Evolutionary conservation across 2,888 invertebrate species (phyloP).

Genomic region (Eupithecia vulgata): DNA sequence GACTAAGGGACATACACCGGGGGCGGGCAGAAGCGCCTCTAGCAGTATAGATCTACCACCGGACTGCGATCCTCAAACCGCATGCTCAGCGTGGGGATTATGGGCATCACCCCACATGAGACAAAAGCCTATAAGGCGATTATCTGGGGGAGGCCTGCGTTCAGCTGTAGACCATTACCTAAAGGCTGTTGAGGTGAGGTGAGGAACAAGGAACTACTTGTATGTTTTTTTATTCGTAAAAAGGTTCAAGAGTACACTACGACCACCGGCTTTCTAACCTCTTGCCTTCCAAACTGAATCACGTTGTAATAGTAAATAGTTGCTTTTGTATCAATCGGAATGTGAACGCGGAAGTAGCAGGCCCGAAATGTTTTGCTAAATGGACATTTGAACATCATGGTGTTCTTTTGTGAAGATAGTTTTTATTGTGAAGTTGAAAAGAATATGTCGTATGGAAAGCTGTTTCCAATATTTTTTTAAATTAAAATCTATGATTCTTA

Average conservation of each 20-base stretch:
- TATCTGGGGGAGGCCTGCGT: no score
- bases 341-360: conserved; percentile 27
- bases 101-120: no score
- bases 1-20: no score
- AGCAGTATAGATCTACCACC: no score
- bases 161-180: no score
- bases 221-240: background rate
- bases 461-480: background rate
- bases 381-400: conserved; percentile 19
- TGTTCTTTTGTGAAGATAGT: conserved; percentile 16
- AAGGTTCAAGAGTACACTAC: background rate
- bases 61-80: no score
- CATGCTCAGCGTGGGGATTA: no score
- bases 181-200: no score
- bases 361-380: conserved; percentile 28
- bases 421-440: background rate
- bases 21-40: no score
- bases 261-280: conserved; percentile 15
- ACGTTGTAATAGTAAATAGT: conserved; percentile 31
- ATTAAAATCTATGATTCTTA: background rate
- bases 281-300: conserved; percentile 30
- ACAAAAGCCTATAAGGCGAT: no score
- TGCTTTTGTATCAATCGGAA: conserved; percentile 31
- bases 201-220: background rate
- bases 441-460: background rate